Evolutionary conservation across 2,888 invertebrate genomes (phyloP).

Genomic region (Cephus pygmeus): DNA sequence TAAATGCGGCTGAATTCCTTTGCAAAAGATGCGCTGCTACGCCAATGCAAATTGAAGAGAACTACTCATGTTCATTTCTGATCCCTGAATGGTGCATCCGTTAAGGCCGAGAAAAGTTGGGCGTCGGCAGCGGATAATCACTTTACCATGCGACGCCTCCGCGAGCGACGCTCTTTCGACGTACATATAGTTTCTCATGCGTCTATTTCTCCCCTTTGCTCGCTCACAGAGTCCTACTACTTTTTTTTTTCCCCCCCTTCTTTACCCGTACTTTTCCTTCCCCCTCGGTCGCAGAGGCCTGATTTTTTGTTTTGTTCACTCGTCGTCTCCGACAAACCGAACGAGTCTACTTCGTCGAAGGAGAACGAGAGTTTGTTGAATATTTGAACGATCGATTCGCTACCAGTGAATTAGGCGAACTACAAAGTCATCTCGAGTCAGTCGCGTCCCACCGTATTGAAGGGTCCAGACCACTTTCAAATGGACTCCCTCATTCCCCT

Average conservation of each 20-base stretch:
- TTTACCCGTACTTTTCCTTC: neutral
- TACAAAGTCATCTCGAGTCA: no score
- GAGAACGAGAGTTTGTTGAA: no score
- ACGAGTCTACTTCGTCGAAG: neutral
- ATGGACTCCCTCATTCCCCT: neutral
- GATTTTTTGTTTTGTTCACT: neutral
- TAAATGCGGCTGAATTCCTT: no score
- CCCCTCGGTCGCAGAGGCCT: neutral
- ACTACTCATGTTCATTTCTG: neutral
- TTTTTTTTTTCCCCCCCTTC: neutral
- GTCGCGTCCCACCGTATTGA: no score
- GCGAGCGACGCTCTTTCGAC: conserved; percentile 7
- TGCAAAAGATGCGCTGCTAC: no score
- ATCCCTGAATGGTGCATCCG: neutral
- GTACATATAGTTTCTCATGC: conserved; percentile 23
- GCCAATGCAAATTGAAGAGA: no score
- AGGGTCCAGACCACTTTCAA: no score
- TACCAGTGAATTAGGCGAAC: no score
- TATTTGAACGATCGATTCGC: no score
- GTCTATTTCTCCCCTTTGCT: conserved; percentile 25
- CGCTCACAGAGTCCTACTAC: neutral
- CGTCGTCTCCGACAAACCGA: neutral
- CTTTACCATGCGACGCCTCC: conserved; percentile 15
- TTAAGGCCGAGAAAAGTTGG: no score
- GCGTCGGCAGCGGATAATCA: conserved; percentile 9